Percentiles rank a stretch among this genome's conserved stretches.
Evolutionary conservation across 2,797 vertebrate species (phyloP).

Genomic region (Hoplostethus mediterraneus): DNA sequence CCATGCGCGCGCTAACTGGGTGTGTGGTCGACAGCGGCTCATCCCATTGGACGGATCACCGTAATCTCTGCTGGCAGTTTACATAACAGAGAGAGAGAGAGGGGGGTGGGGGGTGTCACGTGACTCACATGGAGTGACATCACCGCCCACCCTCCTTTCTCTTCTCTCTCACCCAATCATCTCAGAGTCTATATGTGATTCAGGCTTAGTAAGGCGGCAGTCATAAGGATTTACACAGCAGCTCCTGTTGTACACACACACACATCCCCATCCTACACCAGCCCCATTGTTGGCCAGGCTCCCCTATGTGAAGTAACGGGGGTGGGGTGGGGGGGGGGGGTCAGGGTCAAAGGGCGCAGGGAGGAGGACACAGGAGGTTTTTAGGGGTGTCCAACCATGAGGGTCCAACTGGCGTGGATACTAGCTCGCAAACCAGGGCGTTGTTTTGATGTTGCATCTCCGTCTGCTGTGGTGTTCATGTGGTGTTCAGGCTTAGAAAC

Average conservation of each 20-base stretch:
- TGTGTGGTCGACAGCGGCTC: conserved; percentile 75
- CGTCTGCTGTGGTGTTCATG: neutral
- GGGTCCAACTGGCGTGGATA: neutral
- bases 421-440: neutral
- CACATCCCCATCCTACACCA: conserved; percentile 45
- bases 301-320: conserved; percentile 46
- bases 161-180: conserved; percentile 53
- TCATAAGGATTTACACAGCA: conserved; percentile 40
- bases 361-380: conserved; percentile 46
- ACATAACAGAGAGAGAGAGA: conserved; percentile 64
- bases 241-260: conserved; percentile 21
- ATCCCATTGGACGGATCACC: conserved; percentile 74
- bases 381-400: neutral
- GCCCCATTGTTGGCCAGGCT: conserved; percentile 54
- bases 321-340: too few species aligned
- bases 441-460: conserved; percentile 7
- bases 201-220: conserved; percentile 37
- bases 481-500: neutral
- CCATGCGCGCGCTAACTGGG: conserved; percentile 22
- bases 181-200: conserved; percentile 49
- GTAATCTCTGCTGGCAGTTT: conserved; percentile 77
- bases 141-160: conserved; percentile 52
- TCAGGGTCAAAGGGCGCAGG: conserved; percentile 53
- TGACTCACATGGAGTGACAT: conserved; percentile 65
- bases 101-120: conserved; percentile 58